Evolutionary conservation across 2,113 vertebrate species (phyloP), one percentile per base, ranked within the genome.

Genomic region (Brachypodius melanocephalos): DNA sequence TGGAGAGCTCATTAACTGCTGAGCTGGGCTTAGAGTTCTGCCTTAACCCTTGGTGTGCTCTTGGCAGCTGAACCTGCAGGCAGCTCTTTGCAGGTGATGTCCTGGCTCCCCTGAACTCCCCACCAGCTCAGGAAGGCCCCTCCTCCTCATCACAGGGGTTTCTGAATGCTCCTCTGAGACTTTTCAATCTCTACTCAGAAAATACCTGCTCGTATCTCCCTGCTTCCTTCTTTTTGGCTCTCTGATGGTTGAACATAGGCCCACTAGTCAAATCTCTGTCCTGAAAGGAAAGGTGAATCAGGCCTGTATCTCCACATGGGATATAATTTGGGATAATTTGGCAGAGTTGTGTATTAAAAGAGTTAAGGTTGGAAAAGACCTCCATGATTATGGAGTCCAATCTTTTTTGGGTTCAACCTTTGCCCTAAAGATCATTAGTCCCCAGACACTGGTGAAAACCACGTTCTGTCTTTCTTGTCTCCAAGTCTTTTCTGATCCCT

Each of bases 1-100:
- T 93, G 97, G 85, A 82, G 93, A 97, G 80, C 80, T 97, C 88
- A 5, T 97, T 67, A 86, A 86, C 19, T 66, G 66, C 81, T 31
- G 69, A 77, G 61, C 5, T 40, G 43, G 74, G n/a, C 46, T 80
- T 24, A 2, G 2, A 12, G 18, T 59, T 62, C 32, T 63, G 67
- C 34, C 63, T 94, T 90, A 96, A 94, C 94, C 87, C 68, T 63
- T 59, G 14, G 38, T 10, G 6, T 54, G 76, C 73, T 26, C 21
- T 22, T 46, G 46, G 51, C 63, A 36, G 24, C 42, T 43, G 48
- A 42, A 15, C 13, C 76, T 58, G n/a, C n/a, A 18, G 4, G 12
- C 18, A 46, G 45, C 43, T 34, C 57, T 52, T 38, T 12, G 36
- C 22, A 32, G 48, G 36, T 31, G 54, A 29, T 69, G 55, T 22